Conservation (phyloP, 2,113 vertebrate species). For the Columbina picui region DNA sequence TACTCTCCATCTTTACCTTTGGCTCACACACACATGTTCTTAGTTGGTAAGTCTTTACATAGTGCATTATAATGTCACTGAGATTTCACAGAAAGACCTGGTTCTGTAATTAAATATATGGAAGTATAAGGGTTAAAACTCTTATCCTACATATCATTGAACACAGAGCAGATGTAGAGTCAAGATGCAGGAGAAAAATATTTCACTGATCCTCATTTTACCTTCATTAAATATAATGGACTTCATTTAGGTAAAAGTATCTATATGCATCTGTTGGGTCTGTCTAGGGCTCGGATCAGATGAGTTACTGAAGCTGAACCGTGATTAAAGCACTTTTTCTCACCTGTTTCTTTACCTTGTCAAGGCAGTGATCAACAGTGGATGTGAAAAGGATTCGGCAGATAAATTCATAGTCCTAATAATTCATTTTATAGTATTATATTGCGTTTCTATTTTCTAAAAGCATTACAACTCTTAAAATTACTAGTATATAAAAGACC, state of each 20-base stretch:
- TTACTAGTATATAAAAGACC: neutral
- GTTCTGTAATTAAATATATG: neutral
- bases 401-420: neutral
- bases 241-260: neutral
- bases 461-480: neutral
- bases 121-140: neutral
- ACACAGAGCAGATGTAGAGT: neutral
- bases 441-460: neutral
- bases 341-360: neutral
- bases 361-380: neutral
- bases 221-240: neutral
- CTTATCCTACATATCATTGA: neutral
- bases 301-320: neutral
- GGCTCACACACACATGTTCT: neutral
- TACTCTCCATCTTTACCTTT: neutral
- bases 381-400: neutral
- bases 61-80: neutral
- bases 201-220: neutral
- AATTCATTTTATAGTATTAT: neutral
- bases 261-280: neutral
- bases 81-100: neutral
- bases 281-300: neutral
- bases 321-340: neutral
- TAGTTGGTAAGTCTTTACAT: neutral
- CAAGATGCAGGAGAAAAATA: neutral